Conservation (phyloP, 2,797 vertebrate species). For the Fundulus diaphanus region DNA sequence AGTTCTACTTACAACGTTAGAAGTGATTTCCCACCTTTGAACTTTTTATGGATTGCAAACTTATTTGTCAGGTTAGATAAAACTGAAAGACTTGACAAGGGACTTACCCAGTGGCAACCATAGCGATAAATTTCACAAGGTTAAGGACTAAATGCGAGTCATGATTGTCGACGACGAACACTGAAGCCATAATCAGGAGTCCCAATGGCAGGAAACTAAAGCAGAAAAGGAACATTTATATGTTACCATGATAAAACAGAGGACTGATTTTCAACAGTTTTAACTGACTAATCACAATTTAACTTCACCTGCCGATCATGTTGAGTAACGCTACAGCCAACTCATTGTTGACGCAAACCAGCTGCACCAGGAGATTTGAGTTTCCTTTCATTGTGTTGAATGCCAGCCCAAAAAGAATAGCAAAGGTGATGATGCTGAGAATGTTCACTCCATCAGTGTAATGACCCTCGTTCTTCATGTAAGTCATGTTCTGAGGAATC, state of each 20-base stretch:
- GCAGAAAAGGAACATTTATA: not conserved
- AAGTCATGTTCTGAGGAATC: not conserved
- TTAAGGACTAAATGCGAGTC: not conserved
- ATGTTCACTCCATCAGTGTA: not conserved
- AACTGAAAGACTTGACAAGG: not conserved
- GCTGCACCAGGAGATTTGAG: not conserved
- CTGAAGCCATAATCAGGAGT: not conserved
- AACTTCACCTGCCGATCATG: not conserved
- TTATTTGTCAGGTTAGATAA: not conserved
- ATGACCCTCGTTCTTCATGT: fast-evolving
- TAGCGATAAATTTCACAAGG: not conserved
- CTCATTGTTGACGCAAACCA: not conserved
- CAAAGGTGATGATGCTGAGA: not conserved
- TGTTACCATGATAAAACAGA: not conserved
- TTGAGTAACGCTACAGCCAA: not conserved
- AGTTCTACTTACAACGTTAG: not conserved
- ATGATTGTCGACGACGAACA: not conserved
- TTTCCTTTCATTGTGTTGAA: not conserved
- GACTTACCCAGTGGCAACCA: not conserved
- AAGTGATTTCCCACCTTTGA: not conserved
- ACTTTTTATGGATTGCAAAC: not conserved
- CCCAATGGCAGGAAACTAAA: not conserved
- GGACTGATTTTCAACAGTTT: not conserved
- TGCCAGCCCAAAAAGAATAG: not conserved
- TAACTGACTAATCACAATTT: not conserved